These are phyloP conservation scores for Euschistus heros DNA, from an alignment of 1,140 invertebrate genomes.

Conservation along the genomic window DNA sequence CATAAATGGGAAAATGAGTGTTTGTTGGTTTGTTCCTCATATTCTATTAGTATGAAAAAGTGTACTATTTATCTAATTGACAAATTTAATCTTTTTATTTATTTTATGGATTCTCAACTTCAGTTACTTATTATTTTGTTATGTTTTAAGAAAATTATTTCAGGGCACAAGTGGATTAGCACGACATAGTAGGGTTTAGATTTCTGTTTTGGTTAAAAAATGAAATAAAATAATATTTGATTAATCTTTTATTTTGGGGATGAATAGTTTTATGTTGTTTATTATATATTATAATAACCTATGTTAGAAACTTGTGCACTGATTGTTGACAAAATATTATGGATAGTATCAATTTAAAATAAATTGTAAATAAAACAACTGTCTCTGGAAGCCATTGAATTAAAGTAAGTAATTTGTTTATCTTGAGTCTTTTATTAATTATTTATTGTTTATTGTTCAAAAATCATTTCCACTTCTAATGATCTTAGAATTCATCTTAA, in stretches of 20 bases:
- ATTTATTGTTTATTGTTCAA: too few relatives aligned
- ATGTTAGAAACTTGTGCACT: slow-evolving; percentile 1
- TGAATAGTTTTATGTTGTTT: not conserved
- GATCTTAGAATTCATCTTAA: too few relatives aligned
- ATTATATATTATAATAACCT: not conserved
- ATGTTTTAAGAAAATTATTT: not conserved
- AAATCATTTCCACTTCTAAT: too few relatives aligned
- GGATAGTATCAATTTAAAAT: not conserved
- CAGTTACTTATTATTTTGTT: not conserved
- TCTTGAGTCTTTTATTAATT: too few relatives aligned
- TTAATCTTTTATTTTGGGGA: not conserved
- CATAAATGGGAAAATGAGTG: not conserved
- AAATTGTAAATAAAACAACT: not conserved
- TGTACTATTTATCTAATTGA: slow-evolving; percentile 1
- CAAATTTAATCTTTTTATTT: not conserved
- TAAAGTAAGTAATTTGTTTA: too few relatives aligned
- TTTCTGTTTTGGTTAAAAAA: not conserved
- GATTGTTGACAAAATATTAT: slow-evolving; percentile 2
- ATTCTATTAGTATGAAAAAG: not conserved
- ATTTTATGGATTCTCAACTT: slow-evolving; percentile 2
- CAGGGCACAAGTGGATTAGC: not conserved
- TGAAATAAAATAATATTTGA: not conserved
- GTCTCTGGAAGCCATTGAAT: too few relatives aligned
- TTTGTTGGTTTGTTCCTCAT: slow-evolving; percentile 6
- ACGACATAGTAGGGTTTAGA: not conserved